Evolutionary conservation across 2,113 vertebrate species (phyloP), one percentile per base, ranked within the genome.

Genomic region (Fregata magnificens): DNA sequence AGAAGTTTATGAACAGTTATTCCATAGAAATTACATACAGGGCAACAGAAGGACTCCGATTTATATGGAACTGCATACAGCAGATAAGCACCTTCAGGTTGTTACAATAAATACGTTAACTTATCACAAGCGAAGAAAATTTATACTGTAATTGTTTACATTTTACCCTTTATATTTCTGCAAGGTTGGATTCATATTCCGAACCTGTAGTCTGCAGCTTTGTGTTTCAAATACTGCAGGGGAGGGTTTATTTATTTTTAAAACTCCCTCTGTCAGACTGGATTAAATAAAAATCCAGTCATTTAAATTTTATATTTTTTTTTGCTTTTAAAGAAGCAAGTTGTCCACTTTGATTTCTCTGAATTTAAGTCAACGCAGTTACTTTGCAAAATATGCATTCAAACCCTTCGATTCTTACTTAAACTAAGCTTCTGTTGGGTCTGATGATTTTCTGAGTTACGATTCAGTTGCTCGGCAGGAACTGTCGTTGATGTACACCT

Each of bases 191-290:
- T 70, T 63, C 22, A 16, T 36, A 49, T 11, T 77, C 67, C 29
- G 59, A 25, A 29, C 28, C 49, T 76, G 25, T 19, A 42, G 73
- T 79, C 73, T 70, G 62, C 52, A 84, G 73, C n/a, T 82, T 49
- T 79, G 63, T 80, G 52, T 66, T 91, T 91, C 81, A 53, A 79
- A 49, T 34, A 95, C 15, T 72, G 73, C 49, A 85, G 77, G n/a
- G 53, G 72, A 92, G 61, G 47, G 47, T 67, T 93, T 88, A 81
- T 96, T 88, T 92, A 90, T 95, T 93, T 95, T 96, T 95, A 89
- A 95, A 89, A 66, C 53, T 66, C 70, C 49, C 38, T 49, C 78
- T 91, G 78, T 76, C 91, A 72, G 81, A 53, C 13, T 47, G 47
- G 22, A 77, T 88, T 91, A 95, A 66, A 65, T 53, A 91, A 91